Conservation (phyloP, 2,797 vertebrate species). For the Phataginus tetradactyla region DNA sequence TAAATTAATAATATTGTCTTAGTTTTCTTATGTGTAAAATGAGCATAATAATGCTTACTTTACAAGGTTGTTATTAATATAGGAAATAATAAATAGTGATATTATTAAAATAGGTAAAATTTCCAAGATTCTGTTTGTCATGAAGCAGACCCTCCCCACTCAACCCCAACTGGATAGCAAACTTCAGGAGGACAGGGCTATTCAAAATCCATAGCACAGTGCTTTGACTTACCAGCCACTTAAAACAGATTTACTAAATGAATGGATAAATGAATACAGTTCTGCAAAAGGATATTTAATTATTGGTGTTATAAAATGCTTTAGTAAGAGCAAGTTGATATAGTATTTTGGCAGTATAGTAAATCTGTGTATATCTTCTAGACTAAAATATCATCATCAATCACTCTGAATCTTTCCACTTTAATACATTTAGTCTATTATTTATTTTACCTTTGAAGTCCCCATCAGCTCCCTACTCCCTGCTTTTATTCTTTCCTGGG, state of each 20-base stretch:
- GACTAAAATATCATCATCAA: conserved; percentile 1
- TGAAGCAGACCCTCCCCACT: not conserved
- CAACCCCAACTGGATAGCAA: not conserved
- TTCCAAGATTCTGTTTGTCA: not conserved
- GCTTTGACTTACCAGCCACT: not conserved
- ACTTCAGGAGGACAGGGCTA: not conserved
- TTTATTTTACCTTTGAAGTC: conserved; percentile 45
- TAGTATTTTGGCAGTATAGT: not conserved
- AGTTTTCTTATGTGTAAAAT: conserved; percentile 29
- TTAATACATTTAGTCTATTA: conserved; percentile 4
- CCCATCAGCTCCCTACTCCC: not conserved
- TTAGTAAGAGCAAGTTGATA: not conserved
- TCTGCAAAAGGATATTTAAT: conserved; percentile 1
- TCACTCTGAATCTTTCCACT: conserved; percentile 30
- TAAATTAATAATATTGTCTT: conserved; percentile 8
- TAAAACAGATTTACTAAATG: not conserved
- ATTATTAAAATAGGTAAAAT: not conserved
- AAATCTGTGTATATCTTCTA: not conserved
- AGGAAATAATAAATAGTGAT: not conserved
- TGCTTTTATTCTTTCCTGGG: conserved; percentile 20
- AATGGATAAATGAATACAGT: not conserved
- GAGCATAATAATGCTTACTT: not conserved
- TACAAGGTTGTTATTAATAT: not conserved
- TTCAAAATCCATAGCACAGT: not conserved
- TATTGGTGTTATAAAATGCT: conserved; percentile 23